Conservation (phyloP, 1,140 invertebrate species). For the Coptotermes formosanus region DNA sequence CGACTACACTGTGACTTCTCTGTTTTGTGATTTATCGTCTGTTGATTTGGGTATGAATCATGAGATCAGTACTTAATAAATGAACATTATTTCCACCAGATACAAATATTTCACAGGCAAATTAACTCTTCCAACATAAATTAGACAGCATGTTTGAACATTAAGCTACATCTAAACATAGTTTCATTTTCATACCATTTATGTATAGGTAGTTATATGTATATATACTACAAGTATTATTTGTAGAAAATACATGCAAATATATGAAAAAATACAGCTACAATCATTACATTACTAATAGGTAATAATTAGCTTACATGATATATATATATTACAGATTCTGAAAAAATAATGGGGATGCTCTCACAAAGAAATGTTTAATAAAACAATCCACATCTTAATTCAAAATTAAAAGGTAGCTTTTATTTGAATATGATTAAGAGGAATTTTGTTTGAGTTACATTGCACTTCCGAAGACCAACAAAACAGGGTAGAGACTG, state of each 20-base stretch:
- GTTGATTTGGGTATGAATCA: neutral
- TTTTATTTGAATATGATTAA: neutral
- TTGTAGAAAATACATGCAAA: conserved; percentile 31
- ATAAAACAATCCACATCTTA: conserved; percentile 26
- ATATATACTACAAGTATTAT: conserved; percentile 22
- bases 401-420: conserved; percentile 23
- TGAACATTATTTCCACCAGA: conserved; percentile 15
- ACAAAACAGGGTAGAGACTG: neutral
- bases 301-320: conserved; percentile 27
- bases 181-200: conserved; percentile 10
- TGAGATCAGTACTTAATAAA: conserved; percentile 20
- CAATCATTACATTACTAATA: conserved; percentile 25
- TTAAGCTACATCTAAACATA: neutral
- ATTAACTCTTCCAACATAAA: neutral
- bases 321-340: conserved; percentile 31
- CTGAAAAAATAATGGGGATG: conserved; percentile 22
- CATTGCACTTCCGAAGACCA: neutral
- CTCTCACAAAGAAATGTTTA: neutral
- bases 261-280: conserved; percentile 30
- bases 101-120: conserved; percentile 3
- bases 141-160: neutral
- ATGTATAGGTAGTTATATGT: conserved; percentile 15
- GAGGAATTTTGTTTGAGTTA: conserved; percentile 8
- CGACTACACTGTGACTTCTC: neutral
- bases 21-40: neutral